Evolutionary conservation across 2,888 invertebrate species (phyloP), one percentile per base, ranked within the genome.

Genomic region (Alloplasta piceator): DNA sequence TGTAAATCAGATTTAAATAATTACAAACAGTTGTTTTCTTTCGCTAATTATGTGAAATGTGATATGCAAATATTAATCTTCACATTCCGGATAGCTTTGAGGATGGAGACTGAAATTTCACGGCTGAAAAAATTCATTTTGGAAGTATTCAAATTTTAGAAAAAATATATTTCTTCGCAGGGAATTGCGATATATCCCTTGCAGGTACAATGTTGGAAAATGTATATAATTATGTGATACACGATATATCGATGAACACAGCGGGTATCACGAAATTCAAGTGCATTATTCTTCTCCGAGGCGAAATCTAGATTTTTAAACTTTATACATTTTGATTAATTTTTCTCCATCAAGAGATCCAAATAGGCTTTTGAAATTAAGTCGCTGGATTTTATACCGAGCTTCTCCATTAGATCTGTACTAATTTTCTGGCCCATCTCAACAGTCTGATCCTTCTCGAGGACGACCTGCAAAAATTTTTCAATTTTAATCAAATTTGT

Each of bases 331-430:
- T n/a, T 48, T 66, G 48, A 61, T 52, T 36, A 39, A 64, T 64
- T 26, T 72, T 82, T 78, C 10, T 72, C 75, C 16, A 81, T 36
- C 38, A 96, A 90, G 83, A 96, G 90, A 92, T 98, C 97, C 89
- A 96, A 93, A 92, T 98, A 98, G 14, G 97, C 96, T 85, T 95
- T 95, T 5, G 95, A 92, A 58, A 97, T 93, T 41, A 97, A 93
- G 91, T 96, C 94, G 14, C 93, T 92, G 80, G 94, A 91, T 26
- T 92, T 85, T 4, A 98, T 93, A 12, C 93, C 94, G 1, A 98
- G 93, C 87, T 95, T 93, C 2, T 90, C 88, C 94, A 96, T 96
- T 16, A 98, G 90, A 61, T 95, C 93, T 16, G 94, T 89, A 0
- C 97, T 97, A 73, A 97, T 96, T 52, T 90, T 89, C 87, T 96